Evolutionary conservation across 2,888 invertebrate species (phyloP), one percentile per base, ranked within the genome.

Genomic region (Sinohyriopsis cumingii): DNA sequence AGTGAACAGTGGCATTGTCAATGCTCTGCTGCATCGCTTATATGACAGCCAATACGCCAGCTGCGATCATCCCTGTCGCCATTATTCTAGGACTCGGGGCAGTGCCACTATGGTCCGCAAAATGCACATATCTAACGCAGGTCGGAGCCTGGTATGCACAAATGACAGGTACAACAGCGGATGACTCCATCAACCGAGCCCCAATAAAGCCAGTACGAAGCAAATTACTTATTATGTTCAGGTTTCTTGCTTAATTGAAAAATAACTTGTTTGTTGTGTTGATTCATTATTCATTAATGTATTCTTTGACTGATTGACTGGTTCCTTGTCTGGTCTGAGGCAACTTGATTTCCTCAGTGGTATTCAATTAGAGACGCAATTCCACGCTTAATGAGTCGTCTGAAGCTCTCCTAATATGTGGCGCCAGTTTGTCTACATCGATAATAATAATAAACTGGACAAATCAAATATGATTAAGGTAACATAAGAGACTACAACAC

Each of bases 61-160:
- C 78, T 93, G 97, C 97, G n/a, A 89, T 91, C 77, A 80, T 89
- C 12, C 88, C 91, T 0, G 95, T 97, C 55, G 97, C 98, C 25
- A 94, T 98, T 45, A 92, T 99, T 22, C 93, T 97, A 59, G 99
- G 99, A 77, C 91, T 98, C 68, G 97, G 97, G 12, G 98, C 97
- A 3, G 98, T 98, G 0, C 98, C 98, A 63, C 95, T 99, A 94
- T 99, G 99, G 99, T 96, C 97, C 0, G 96, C 98, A n/a, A 96
- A 98, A 90, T 98, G 98, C 72, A 96, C 97, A 1, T 99, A 99
- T 89, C 93, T 99, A 76, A 98, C 98, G 20, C 82, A 87, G 71
- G 73, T 77, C 59, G 98, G 96, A 63, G 95, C 95, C 77, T 94
- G 95, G 80, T 96, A 96, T 91, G 96, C 98, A 24, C 95, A 95